A percentile compares a stretch with the other conserved stretches of the same genome.
Evolutionary conservation across 2,888 invertebrate genomes (phyloP).

Genomic region (Cryptosula pallasiana): DNA sequence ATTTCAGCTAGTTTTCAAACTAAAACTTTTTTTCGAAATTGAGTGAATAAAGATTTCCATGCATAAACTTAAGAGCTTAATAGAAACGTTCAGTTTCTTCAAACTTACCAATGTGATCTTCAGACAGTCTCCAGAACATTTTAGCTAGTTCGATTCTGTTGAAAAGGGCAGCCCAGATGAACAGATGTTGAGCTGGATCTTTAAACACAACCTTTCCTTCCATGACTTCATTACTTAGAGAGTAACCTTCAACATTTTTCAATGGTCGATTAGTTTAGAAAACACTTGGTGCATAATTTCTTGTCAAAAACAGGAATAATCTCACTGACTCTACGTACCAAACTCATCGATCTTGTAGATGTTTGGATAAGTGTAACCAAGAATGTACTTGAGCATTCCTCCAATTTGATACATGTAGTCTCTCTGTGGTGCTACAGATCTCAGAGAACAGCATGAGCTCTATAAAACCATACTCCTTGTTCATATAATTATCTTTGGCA

Average conservation of each 20-base stretch:
- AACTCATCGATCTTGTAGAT: slow-evolving; percentile 2
- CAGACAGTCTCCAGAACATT: slow-evolving; percentile 46
- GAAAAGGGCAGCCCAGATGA: slow-evolving; percentile 49
- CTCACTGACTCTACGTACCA: not conserved
- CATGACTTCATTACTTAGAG: not conserved
- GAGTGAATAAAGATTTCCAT: no score
- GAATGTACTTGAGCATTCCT: not conserved
- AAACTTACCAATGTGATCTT: slow-evolving; percentile 44
- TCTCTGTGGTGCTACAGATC: not conserved
- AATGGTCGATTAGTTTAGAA: no score
- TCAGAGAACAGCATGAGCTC: not conserved
- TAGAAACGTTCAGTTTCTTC: not conserved
- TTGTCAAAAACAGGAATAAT: no score
- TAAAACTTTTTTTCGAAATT: no score
- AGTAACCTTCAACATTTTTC: not conserved
- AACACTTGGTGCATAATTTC: not conserved
- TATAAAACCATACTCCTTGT: no score
- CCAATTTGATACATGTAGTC: slow-evolving; percentile 4
- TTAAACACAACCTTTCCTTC: slow-evolving; percentile 10
- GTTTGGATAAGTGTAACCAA: slow-evolving; percentile 16
- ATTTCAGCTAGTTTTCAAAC: no score
- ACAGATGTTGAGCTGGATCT: slow-evolving; percentile 45
- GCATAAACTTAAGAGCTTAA: no score
- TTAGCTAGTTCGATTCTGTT: slow-evolving; percentile 43
- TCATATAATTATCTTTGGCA: no score